Evolutionary conservation across 2,797 vertebrate species (phyloP).

Genomic region (Dendrocincla tyrannina): DNA sequence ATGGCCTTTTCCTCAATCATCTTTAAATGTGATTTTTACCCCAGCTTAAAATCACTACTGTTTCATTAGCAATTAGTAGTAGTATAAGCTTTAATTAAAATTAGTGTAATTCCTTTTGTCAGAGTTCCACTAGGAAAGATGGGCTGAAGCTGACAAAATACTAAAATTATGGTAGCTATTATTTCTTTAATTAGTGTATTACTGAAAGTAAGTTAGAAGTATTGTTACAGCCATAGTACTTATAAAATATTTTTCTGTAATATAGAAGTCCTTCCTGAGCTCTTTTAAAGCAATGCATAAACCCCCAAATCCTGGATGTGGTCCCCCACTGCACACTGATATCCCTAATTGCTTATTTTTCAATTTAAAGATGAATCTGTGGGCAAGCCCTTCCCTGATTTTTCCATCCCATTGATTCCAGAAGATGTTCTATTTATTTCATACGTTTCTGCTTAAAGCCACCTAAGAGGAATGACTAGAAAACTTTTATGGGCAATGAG

Average conservation of each 20-base stretch:
- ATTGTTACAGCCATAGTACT: not conserved
- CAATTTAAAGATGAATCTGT: not conserved
- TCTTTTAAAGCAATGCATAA: not conserved
- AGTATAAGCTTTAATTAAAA: slow-evolving; percentile 36
- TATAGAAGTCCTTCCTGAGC: not conserved
- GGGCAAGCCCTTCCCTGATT: not conserved
- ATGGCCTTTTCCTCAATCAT: not conserved
- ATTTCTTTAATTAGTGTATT: slow-evolving; percentile 41
- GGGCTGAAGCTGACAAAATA: not conserved
- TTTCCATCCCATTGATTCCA: not conserved
- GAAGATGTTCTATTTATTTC: not conserved
- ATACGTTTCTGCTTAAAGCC: not conserved
- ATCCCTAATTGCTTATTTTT: slow-evolving; percentile 17
- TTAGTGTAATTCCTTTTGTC: not conserved
- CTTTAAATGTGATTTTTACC: not conserved
- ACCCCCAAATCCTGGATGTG: not conserved
- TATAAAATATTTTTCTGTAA: not conserved
- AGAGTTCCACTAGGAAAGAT: not conserved
- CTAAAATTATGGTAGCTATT: slow-evolving; percentile 34
- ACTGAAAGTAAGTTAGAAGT: not conserved
- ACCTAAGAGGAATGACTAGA: not conserved
- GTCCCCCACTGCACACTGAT: not conserved
- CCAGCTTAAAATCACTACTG: not conserved
- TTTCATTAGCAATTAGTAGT: not conserved
- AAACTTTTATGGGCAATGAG: not conserved